Evolutionary conservation across 2,113 vertebrate genomes (phyloP).

Genomic region (Otus sunia): DNA sequence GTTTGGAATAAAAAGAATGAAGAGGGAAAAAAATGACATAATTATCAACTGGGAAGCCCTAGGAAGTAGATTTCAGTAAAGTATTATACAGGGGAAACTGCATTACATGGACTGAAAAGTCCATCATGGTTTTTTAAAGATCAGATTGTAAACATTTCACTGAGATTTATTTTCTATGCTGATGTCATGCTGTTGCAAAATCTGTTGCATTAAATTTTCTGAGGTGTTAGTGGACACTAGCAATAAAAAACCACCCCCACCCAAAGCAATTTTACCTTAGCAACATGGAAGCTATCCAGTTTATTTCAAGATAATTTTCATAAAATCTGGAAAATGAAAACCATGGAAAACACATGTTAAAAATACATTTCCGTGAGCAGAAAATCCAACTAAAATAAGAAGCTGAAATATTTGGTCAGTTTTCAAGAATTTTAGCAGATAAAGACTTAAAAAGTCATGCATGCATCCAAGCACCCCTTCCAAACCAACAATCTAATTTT

Average conservation of each 20-base stretch:
- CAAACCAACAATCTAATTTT: fast-evolving
- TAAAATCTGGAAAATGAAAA: background rate
- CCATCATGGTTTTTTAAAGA: background rate
- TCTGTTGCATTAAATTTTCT: background rate
- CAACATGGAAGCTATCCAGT: background rate
- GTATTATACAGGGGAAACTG: background rate
- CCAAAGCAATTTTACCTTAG: background rate
- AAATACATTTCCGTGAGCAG: background rate
- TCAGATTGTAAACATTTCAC: background rate
- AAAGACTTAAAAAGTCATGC: background rate
- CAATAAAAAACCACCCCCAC: background rate
- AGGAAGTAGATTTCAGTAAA: background rate
- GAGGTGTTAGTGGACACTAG: background rate
- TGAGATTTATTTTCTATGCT: background rate
- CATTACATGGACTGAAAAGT: background rate
- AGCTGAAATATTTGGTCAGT: background rate
- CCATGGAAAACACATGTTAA: background rate
- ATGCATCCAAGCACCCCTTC: background rate
- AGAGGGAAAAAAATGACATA: background rate
- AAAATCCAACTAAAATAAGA: background rate
- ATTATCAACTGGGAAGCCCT: background rate
- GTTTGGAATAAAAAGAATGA: background rate
- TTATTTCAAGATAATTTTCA: background rate
- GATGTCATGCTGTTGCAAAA: background rate
- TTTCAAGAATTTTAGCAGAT: background rate